Conservation (phyloP, 1,140 invertebrate species). For the Chymomyza costata region DNA sequence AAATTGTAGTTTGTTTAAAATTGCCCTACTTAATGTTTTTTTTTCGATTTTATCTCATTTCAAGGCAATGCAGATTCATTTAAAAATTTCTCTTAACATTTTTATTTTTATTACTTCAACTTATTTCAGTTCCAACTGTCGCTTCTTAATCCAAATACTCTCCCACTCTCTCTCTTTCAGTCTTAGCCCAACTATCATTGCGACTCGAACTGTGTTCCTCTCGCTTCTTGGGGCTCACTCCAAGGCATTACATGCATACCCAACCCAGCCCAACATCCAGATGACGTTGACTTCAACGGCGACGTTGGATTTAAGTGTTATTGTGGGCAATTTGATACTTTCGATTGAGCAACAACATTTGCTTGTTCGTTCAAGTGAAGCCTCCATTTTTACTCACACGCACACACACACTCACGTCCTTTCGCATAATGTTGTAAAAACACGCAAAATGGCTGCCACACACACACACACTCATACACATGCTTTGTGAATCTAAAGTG, state of each 20-base stretch:
- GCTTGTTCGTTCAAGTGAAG: slow-evolving; percentile 68
- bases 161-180: background rate
- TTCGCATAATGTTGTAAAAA: slow-evolving; percentile 43
- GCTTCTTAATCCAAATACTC: slow-evolving; percentile 19
- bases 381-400: slow-evolving; percentile 34
- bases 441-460: slow-evolving; percentile 62
- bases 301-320: slow-evolving; percentile 71
- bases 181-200: background rate
- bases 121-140: slow-evolving; percentile 46
- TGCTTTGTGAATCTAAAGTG: slow-evolving; percentile 10
- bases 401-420: slow-evolving; percentile 9
- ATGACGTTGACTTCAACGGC: slow-evolving; percentile 59
- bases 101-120: slow-evolving; percentile 50
- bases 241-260: no score
- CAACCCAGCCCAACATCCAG: no score
- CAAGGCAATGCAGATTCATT: slow-evolving; percentile 30
- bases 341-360: slow-evolving; percentile 75
- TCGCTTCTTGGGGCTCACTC: no score
- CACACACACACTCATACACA: slow-evolving; percentile 16
- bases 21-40: no score
- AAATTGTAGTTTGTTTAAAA: no score
- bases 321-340: slow-evolving; percentile 75
- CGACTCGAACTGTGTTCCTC: no score
- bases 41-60: no score
- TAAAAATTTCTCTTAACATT: slow-evolving; percentile 41